Base-by-base conservation (phyloP, 37 sponge, comb jelly and placozoan species). In the Chondrilla cf. caribensis region DNA sequence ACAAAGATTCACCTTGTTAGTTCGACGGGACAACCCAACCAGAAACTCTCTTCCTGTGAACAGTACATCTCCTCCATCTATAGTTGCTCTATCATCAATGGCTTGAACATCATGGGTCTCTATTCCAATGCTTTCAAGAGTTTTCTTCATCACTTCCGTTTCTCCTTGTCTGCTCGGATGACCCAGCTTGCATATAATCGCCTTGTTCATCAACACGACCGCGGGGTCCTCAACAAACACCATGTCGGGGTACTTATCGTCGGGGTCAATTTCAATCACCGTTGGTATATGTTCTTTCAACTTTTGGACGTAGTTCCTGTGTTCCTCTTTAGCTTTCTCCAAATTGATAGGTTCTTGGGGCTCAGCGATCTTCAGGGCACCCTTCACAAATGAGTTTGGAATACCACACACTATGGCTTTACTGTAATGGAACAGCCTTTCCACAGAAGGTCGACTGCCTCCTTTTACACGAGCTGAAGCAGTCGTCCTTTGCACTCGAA, bases 21-120 rank as follows among this genome's bases (percentile, higher is more conserved):
- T 95, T 57, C 95, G 68, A 0, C 11, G 18, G 19, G 90, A 89
- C 41, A 92, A 71, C 14, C 95, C 95, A 5, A 95, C 90, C 77
- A 95, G 84, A 78, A 95, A 92, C 83, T 95, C 95, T 43, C 83
- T 84, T 36, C 95, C 95, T 3, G 95, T 95, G 79, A 92, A 95
- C 31, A 95, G 90, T n/a, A 95, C 93, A 73, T 95, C 95, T 14
- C 95, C 95, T 25, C 95, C 95, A 78, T 95, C 95, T 85, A 95
- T 84, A 0, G 38, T 42, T 19, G 87, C 95, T 38, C 44, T 22
- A 39, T 80, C 83, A 29, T 85, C 83, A 14, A 54, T 51, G 22
- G 25, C 29, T 17, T n/a, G 58, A 86, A 94, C 85, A 31, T 89
- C 88, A 29, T 85, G 84, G 1, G 81, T 70, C 80, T 70, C 58